Evolutionary conservation across 1,140 invertebrate genomes (phyloP), one percentile per base, ranked within the genome.

Genomic region (Papilio polytes): DNA sequence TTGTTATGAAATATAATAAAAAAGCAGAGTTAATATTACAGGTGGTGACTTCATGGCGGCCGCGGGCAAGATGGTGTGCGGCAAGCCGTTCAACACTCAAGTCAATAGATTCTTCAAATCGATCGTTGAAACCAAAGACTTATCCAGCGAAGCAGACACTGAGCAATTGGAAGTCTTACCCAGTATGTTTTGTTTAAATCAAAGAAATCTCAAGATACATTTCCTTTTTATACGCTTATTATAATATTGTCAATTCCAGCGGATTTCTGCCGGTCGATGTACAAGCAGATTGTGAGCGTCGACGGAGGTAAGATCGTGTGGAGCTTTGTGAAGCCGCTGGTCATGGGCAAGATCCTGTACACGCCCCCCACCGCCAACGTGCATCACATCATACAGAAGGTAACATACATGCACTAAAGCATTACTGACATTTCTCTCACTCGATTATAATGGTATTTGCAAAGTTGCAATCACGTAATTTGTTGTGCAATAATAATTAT

Each of bases 241-340:
- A 41, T 41, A 8, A 41, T 41, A 41, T 12, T 78, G 76, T 56
- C 7, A 12, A 80, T 87, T 84, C 0, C 84, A 97, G 96, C 96
- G 6, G 95, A 96, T 10, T 97, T 96, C 87, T 97, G 97, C 82
- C 96, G 95, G 26, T 93, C 96, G 1, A 91, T 96, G 2, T 97
- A 97, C 82, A 94, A 95, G 81, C 95, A 96, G 82, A 90, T 97
- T 1, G 90, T 96, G 0, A 92, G 88, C 4, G 95, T 96, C 84
- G 95, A 95, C 13, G 96, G 95, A 15, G 96, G 96, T 1, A 97
- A 97, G 85, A 96, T 97, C 18, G 92, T 97, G 22, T 97, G 97
- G 96, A 96, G 96, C 12, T 96, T 96, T 80, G 94, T 97, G 7
- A 97, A 97, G 83, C 96, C 96, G 0, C 91, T 97, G 13, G 89